A percentile compares a stretch with the other conserved stretches of the same genome.
Conservation (phyloP, 2,113 vertebrate species). For the Pseudorhombus dupliciocellatus region DNA sequence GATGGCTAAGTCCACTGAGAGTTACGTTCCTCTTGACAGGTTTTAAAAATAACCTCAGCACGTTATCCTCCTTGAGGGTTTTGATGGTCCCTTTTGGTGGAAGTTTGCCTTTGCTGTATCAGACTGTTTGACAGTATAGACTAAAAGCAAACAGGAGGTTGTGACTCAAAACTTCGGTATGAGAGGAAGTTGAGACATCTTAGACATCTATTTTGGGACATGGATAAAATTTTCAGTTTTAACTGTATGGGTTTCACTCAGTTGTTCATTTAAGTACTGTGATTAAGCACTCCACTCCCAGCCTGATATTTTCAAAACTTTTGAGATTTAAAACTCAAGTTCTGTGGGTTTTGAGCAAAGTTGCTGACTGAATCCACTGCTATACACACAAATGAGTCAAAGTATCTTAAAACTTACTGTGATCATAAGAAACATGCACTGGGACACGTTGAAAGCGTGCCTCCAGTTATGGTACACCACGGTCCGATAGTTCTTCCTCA, state of each 20-base stretch:
- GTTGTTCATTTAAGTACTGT: not conserved
- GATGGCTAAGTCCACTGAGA: conserved; percentile 2
- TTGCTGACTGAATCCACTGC: conserved; percentile 3
- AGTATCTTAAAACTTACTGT: conserved; percentile 70
- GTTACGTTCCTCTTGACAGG: not conserved
- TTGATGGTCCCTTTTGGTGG: not conserved
- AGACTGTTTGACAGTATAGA: not conserved
- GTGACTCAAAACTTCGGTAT: not conserved
- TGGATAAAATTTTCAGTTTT: not conserved
- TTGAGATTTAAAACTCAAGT: conserved; percentile 4
- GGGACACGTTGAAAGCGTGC: conserved; percentile 84
- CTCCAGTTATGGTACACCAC: conserved; percentile 87
- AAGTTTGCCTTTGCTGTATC: not conserved
- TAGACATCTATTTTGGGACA: not conserved
- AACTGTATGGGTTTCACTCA: not conserved
- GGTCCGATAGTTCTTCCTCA: conserved; percentile 85
- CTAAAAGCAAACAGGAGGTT: not conserved
- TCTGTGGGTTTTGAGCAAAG: not conserved
- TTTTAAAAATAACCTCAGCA: conserved; percentile 15
- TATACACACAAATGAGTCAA: not conserved
- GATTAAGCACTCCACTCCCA: not conserved
- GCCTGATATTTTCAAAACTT: not conserved
- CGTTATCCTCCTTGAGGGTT: not conserved
- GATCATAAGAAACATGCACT: conserved; percentile 86
- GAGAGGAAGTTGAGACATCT: not conserved